Percentiles rank a stretch among this genome's conserved stretches.
Evolutionary conservation across 2,888 invertebrate genomes (phyloP).

Genomic region (Drepana falcataria): DNA sequence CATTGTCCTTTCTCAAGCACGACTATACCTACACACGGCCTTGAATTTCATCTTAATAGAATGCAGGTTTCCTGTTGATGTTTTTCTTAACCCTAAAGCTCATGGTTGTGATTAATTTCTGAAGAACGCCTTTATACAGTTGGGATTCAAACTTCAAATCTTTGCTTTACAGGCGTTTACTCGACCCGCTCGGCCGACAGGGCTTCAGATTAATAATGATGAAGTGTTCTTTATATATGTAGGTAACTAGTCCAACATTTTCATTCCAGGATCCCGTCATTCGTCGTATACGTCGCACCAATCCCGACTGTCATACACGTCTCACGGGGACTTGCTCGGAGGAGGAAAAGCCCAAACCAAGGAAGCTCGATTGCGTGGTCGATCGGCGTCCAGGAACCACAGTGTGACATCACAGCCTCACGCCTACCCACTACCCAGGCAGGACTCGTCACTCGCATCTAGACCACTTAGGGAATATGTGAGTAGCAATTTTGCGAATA

Average conservation of each 20-base stretch:
- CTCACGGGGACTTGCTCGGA: slow-evolving; percentile 93
- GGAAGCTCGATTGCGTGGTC: slow-evolving; percentile 88
- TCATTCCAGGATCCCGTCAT: slow-evolving; percentile 86
- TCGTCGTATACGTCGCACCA: slow-evolving; percentile 97
- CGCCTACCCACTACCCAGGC: slow-evolving; percentile 68
- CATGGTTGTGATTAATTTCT: too few relatives aligned
- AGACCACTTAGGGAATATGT: slow-evolving; percentile 87
- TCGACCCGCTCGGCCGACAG: too few relatives aligned
- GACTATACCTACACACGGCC: too few relatives aligned
- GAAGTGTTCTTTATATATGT: background rate
- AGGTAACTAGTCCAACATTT: background rate
- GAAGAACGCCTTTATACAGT: too few relatives aligned
- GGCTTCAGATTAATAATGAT: too few relatives aligned
- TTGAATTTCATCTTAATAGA: too few relatives aligned
- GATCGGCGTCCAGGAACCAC: slow-evolving; percentile 85
- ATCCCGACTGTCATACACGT: slow-evolving; percentile 94
- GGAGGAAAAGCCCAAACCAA: slow-evolving; percentile 89
- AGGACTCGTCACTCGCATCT: slow-evolving; percentile 78
- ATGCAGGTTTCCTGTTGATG: too few relatives aligned
- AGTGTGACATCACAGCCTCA: slow-evolving; percentile 81
- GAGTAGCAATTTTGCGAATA: slow-evolving; percentile 41
- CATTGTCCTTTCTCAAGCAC: too few relatives aligned
- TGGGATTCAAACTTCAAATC: too few relatives aligned
- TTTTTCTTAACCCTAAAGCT: too few relatives aligned
- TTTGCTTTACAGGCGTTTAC: too few relatives aligned